Evolutionary conservation across 2,113 vertebrate species (phyloP).

Genomic region (Cinclus mexicanus): DNA sequence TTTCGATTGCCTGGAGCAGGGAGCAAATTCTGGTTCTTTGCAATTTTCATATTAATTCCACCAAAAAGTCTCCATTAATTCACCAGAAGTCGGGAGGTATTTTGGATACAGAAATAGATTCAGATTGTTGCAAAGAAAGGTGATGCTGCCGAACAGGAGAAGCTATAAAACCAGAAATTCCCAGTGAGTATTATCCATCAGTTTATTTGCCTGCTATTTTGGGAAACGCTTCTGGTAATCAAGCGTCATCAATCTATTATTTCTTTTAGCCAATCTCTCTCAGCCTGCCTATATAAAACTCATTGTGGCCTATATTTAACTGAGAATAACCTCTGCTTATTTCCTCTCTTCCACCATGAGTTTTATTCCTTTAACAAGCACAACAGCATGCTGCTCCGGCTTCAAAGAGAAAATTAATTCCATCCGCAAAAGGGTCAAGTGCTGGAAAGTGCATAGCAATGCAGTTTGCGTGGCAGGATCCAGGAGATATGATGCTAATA

Average conservation of each 20-base stretch:
- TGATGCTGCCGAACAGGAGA: neutral
- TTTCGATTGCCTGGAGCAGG: neutral
- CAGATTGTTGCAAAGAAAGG: neutral
- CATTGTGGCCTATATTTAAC: constrained; percentile 51
- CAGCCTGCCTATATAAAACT: constrained; percentile 33
- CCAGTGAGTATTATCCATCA: neutral
- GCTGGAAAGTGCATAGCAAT: constrained; percentile 92
- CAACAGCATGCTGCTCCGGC: constrained; percentile 74
- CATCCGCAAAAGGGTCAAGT: constrained; percentile 89
- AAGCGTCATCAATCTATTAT: constrained; percentile 40
- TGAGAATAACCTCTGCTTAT: constrained; percentile 65
- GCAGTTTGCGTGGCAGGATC: constrained; percentile 88
- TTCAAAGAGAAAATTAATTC: constrained; percentile 90
- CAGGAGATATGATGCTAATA: constrained; percentile 90
- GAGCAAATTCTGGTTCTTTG: neutral
- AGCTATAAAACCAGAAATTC: neutral
- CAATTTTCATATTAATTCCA: neutral
- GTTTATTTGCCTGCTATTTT: constrained; percentile 50
- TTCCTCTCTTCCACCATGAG: constrained; percentile 57
- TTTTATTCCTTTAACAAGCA: constrained; percentile 85
- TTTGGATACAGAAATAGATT: neutral
- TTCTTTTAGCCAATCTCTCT: constrained; percentile 52
- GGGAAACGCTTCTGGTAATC: constrained; percentile 14
- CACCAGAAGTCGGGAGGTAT: neutral
- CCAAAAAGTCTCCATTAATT: neutral